Evolutionary conservation across 2,888 invertebrate genomes (phyloP), one percentile per base, ranked within the genome.

Genomic region (Agrypnus murinus): DNA sequence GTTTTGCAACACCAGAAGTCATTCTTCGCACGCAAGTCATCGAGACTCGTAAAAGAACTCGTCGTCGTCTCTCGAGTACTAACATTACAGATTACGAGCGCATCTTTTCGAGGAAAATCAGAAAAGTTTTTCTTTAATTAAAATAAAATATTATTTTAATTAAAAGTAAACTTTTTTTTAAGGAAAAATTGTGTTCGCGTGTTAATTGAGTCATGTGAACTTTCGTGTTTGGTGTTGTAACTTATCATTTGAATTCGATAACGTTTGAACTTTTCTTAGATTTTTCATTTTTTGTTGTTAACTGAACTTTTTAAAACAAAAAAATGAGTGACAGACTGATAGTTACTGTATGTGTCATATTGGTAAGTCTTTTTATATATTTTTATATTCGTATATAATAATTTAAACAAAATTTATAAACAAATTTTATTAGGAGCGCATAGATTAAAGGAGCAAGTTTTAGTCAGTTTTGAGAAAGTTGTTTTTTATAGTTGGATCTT

Each of bases 11-110:
- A 71, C 66, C 73, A 73, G 74, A 72, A 76, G 71, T 76, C 73
- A 74, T 72, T 76, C 74, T 74, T 76, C 71, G 73, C 64, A 70
- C 73, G 75, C 58, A 58, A 31, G 58, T 43, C 58, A 40, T 58
- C 58, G 43, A 43, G 58, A 32, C 34, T 40, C 43, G 58, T 25
- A 12, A 58, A 43, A 25, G 25, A 25, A 25, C 25, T 3, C 25
- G 25, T 5, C 25, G 25, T 25, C 25, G 25, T 25, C 25, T 25
- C 25, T 25, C 25, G 58, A 25, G 7, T 40, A 9, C 38, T 36
- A 6, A 19, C n/a, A 40, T 2, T 17, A 10, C 46, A 19, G 2
- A 19, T n/a, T 17, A 10, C 46, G 46, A 46, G 50, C 50, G 50
- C 50, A 31, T 14, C 14, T 50, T 12, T 50, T 50, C 43, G 48